A percentile compares a stretch with the other conserved stretches of the same genome.
phyloP scores from a whole-genome alignment of 1,140 invertebrate genomes.

The Bombus pascuorum region DNA sequence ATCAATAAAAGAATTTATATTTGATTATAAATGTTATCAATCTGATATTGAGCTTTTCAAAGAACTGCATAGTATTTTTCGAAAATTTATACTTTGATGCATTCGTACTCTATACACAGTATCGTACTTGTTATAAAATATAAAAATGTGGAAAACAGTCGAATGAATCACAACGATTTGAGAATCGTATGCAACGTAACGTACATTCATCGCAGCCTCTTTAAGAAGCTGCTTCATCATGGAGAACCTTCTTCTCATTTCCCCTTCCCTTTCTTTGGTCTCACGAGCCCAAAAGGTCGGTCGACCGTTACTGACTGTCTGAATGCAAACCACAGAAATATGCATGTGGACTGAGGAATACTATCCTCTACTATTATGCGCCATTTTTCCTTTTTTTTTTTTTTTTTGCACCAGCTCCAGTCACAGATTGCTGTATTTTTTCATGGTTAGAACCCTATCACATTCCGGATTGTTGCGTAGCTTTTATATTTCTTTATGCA shows the following conservation, averaged over 20 bases:
- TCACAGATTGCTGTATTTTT: constrained; percentile 46
- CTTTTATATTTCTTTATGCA: neutral
- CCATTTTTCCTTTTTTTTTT: neutral
- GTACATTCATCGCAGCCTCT: constrained; percentile 33
- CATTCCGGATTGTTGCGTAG: constrained; percentile 2
- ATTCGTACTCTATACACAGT: neutral
- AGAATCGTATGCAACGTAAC: constrained; percentile 18
- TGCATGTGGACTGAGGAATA: constrained; percentile 43
- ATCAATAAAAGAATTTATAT: no score
- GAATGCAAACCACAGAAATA: constrained; percentile 50
- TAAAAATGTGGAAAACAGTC: neutral
- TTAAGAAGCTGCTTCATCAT: constrained; percentile 46
- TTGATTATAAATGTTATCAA: no score
- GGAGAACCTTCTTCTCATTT: constrained; percentile 32
- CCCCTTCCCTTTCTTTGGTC: constrained; percentile 22
- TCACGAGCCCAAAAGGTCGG: constrained; percentile 37
- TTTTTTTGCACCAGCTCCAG: neutral
- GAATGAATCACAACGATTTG: constrained; percentile 9
- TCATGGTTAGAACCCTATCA: neutral
- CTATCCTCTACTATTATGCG: constrained; percentile 39
- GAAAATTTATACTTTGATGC: neutral
- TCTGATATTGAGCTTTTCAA: no score
- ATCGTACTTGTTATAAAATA: neutral
- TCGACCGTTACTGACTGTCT: constrained; percentile 36
- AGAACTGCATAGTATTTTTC: no score